A percentile compares a stretch with the other conserved stretches of the same genome.
Conservation (phyloP, 2,888 invertebrate species). For the Temnothorax unifasciatus region DNA sequence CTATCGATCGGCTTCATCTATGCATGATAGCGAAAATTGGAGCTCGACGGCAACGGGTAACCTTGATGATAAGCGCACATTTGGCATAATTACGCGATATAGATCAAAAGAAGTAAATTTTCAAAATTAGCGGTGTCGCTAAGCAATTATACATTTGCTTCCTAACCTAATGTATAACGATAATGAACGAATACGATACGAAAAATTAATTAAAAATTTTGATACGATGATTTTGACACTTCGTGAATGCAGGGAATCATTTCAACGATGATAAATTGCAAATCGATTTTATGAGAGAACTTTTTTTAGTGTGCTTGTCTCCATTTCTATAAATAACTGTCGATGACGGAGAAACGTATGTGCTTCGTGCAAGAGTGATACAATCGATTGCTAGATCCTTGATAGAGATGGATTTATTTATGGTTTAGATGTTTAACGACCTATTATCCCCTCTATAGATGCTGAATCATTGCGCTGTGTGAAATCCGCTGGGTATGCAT, state of each 20-base stretch:
- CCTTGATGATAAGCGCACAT: background rate
- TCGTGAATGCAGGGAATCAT: background rate
- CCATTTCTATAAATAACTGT: background rate
- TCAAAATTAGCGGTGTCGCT: background rate
- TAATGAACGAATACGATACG: background rate
- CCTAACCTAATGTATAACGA: background rate
- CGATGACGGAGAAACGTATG: background rate
- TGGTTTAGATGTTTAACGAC: background rate
- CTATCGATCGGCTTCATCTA: background rate
- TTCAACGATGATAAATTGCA: background rate
- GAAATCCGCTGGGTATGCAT: background rate
- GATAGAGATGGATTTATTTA: constrained; percentile 23
- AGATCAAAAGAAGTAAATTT: background rate
- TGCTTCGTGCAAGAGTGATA: background rate
- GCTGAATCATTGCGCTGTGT: background rate
- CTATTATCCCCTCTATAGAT: background rate
- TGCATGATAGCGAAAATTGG: background rate
- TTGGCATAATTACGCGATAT: background rate
- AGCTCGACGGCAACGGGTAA: background rate
- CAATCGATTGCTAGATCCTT: constrained; percentile 24
- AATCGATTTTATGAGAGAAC: background rate
- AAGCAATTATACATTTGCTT: background rate
- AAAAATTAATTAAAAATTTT: background rate
- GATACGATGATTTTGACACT: background rate
- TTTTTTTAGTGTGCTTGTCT: background rate